These are phyloP conservation scores for Varanus komodoensis DNA, from an alignment of 2,113 vertebrate genomes.

Conservation along the genomic window DNA sequence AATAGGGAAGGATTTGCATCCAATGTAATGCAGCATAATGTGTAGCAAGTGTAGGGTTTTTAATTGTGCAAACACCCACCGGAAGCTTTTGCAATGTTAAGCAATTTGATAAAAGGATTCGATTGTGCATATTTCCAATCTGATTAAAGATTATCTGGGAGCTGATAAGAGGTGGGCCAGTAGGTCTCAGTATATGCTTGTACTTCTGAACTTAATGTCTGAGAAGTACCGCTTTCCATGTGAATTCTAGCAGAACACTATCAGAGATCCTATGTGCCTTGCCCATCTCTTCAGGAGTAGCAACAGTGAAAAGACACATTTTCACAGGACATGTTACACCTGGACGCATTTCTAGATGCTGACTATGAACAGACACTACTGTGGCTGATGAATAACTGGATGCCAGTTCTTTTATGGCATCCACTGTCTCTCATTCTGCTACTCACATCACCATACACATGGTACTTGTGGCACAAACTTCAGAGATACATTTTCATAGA, in stretches of 20 bases:
- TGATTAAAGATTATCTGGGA: slow-evolving; percentile 79
- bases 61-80: slow-evolving; percentile 87
- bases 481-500: slow-evolving; percentile 65
- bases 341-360: slow-evolving; percentile 58
- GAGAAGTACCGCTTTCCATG: slow-evolving; percentile 43
- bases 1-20: slow-evolving; percentile 86
- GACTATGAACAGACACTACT: slow-evolving; percentile 58
- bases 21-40: slow-evolving; percentile 79
- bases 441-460: too few relatives aligned
- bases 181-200: slow-evolving; percentile 52
- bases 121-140: slow-evolving; percentile 81
- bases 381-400: slow-evolving; percentile 55
- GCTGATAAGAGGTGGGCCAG: slow-evolving; percentile 54
- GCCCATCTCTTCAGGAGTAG: neutral
- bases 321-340: slow-evolving; percentile 38
- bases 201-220: slow-evolving; percentile 53
- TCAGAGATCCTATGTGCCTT: slow-evolving; percentile 38
- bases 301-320: slow-evolving; percentile 26
- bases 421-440: slow-evolving; percentile 24
- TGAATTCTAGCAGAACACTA: neutral
- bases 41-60: slow-evolving; percentile 75
- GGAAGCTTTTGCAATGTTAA: slow-evolving; percentile 84
- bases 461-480: slow-evolving; percentile 45
- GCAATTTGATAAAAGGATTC: slow-evolving; percentile 88
- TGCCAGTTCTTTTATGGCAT: slow-evolving; percentile 50